Percentiles rank a stretch among this genome's conserved stretches.
Evolutionary conservation across 1,140 invertebrate genomes (phyloP).

Genomic region (Tachypleus tridentatus): DNA sequence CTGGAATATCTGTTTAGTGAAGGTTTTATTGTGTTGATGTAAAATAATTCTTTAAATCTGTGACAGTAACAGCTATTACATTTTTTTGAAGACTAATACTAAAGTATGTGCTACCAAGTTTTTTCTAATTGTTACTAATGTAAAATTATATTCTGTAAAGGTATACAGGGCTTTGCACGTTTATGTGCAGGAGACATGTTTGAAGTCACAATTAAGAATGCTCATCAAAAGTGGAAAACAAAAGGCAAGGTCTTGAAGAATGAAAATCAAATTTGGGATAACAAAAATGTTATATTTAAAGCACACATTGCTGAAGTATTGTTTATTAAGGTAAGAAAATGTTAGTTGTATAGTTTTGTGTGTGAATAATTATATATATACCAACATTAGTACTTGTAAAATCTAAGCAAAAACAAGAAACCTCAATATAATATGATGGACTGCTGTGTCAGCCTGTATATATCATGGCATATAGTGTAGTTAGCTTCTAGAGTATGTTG

Average conservation of each 20-base stretch:
- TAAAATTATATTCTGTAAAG: constrained; percentile 24
- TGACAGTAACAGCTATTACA: neutral
- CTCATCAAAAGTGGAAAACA: constrained; percentile 48
- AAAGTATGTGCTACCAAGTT: no score
- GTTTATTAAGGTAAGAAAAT: constrained; percentile 42
- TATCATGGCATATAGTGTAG: no score
- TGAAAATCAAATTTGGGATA: constrained; percentile 44
- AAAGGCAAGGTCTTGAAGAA: constrained; percentile 43
- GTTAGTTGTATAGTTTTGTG: no score
- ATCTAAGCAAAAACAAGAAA: constrained; percentile 28
- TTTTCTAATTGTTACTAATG: neutral
- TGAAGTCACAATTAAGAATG: constrained; percentile 47
- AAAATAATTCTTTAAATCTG: neutral
- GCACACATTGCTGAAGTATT: constrained; percentile 42
- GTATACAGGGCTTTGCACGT: constrained; percentile 47
- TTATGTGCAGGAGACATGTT: constrained; percentile 49
- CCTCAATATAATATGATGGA: constrained; percentile 1
- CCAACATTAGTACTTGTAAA: constrained; percentile 1
- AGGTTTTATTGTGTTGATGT: neutral
- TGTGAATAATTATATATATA: neutral
- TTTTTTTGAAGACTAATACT: neutral
- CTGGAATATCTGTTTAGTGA: neutral
- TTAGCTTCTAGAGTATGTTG: no score
- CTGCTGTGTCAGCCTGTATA: no score
- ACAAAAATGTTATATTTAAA: constrained; percentile 38